phyloP scores from a whole-genome alignment of 2,797 vertebrate species.

The Sebastes cheni region DNA sequence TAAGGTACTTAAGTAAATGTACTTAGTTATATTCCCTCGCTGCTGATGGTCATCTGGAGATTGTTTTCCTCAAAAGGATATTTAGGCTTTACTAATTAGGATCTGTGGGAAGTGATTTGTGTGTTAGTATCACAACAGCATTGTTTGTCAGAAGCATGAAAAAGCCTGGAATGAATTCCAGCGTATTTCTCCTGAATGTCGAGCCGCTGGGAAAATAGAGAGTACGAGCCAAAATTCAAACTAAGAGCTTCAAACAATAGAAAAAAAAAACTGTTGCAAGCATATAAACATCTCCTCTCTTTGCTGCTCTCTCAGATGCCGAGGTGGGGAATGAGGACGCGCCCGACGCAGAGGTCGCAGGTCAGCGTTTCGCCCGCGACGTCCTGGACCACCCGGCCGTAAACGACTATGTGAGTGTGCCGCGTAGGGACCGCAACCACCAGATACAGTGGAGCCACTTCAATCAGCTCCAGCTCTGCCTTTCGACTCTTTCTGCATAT shows the following conservation, averaged over 20 bases:
- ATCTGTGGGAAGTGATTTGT: slow-evolving; percentile 21
- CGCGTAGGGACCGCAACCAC: slow-evolving; percentile 29
- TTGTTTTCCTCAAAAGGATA: slow-evolving; percentile 1
- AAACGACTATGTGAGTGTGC: slow-evolving; percentile 92
- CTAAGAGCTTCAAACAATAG: slow-evolving; percentile 19
- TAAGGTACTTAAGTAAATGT: not conserved
- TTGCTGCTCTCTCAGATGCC: slow-evolving; percentile 72
- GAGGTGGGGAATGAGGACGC: slow-evolving; percentile 80
- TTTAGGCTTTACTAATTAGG: slow-evolving; percentile 17
- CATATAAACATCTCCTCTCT: not conserved
- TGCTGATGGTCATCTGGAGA: slow-evolving; percentile 20
- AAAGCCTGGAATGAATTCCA: slow-evolving; percentile 30
- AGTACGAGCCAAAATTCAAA: slow-evolving; percentile 26
- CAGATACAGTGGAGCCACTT: slow-evolving; percentile 61
- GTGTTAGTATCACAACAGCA: slow-evolving; percentile 30
- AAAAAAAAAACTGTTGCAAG: slow-evolving; percentile 2
- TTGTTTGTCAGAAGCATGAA: slow-evolving; percentile 37
- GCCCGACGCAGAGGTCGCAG: slow-evolving; percentile 69
- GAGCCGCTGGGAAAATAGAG: slow-evolving; percentile 37
- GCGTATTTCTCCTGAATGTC: slow-evolving; percentile 36
- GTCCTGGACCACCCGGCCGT: slow-evolving; percentile 87
- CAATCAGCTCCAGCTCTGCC: slow-evolving; percentile 66
- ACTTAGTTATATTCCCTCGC: not conserved
- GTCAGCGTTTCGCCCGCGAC: slow-evolving; percentile 87
- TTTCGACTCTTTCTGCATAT: slow-evolving; percentile 72